Evolutionary conservation across 2,113 vertebrate genomes (phyloP).

Genomic region (Holacanthus passer): DNA sequence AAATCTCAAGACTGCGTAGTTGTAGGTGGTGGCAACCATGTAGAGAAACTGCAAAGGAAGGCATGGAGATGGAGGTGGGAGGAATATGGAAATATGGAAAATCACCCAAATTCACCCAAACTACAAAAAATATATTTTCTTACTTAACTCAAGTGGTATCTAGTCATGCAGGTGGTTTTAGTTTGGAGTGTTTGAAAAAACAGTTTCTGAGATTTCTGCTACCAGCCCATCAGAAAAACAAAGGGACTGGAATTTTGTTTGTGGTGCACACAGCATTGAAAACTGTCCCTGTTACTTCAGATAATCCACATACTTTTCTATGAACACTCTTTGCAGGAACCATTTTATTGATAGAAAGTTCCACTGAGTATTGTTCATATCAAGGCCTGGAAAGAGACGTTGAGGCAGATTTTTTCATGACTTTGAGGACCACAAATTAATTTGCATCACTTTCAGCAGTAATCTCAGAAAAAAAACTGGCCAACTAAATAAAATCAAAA

Average conservation of each 20-base stretch:
- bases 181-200: neutral
- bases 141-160: neutral
- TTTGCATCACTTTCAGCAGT: neutral
- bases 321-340: neutral
- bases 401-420: neutral
- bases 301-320: neutral
- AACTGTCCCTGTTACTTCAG: neutral
- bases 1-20: constrained; percentile 96
- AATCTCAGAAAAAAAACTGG: neutral
- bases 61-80: neutral
- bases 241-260: neutral
- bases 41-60: constrained; percentile 89
- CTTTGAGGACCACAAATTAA: constrained; percentile 1
- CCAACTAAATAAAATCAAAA: neutral
- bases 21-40: constrained; percentile 95
- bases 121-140: neutral
- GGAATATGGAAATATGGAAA: neutral
- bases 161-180: neutral
- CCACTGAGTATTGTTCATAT: neutral
- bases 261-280: neutral
- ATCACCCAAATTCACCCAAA: neutral
- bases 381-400: neutral
- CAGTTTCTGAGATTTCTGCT: neutral
- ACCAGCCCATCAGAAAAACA: neutral
- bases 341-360: constrained; percentile 2